Percentiles rank a stretch among this genome's conserved stretches.
Conservation (phyloP, 2,888 invertebrate genomes). For the Rotaria macrura region DNA sequence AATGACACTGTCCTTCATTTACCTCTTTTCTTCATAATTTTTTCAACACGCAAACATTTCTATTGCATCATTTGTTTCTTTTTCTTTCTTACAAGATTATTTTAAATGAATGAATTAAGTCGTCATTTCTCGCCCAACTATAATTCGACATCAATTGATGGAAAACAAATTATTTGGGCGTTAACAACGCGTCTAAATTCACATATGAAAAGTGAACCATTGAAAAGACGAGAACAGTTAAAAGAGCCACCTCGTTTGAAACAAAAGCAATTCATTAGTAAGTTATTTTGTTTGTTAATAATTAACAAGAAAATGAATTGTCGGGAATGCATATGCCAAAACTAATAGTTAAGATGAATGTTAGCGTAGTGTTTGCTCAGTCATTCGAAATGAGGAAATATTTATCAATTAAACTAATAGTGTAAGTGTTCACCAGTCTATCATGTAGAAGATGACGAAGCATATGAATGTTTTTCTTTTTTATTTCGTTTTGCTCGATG, state of each 20-base stretch:
- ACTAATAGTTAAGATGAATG: too few relatives aligned
- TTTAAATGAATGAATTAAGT: not conserved
- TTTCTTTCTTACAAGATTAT: not conserved
- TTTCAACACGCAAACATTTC: not conserved
- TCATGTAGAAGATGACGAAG: too few relatives aligned
- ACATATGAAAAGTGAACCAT: constrained; percentile 19
- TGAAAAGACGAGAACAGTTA: not conserved
- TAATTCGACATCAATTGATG: not conserved
- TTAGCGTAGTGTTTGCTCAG: too few relatives aligned
- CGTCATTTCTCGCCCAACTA: not conserved
- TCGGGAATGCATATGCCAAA: too few relatives aligned
- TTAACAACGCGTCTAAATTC: not conserved
- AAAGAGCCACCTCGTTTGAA: not conserved
- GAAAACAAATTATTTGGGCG: constrained; percentile 7
- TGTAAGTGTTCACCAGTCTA: too few relatives aligned
- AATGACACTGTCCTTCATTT: not conserved
- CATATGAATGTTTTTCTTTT: too few relatives aligned
- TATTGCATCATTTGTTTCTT: not conserved
- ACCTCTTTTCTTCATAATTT: not conserved
- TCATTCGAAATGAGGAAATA: too few relatives aligned
- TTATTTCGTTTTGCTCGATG: too few relatives aligned
- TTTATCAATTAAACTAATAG: too few relatives aligned
- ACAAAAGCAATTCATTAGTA: not conserved
- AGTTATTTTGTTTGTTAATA: too few relatives aligned
- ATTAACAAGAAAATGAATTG: too few relatives aligned